Evolutionary conservation across 2,888 invertebrate species (phyloP).

Genomic region (Leptinotarsa haldemani): DNA sequence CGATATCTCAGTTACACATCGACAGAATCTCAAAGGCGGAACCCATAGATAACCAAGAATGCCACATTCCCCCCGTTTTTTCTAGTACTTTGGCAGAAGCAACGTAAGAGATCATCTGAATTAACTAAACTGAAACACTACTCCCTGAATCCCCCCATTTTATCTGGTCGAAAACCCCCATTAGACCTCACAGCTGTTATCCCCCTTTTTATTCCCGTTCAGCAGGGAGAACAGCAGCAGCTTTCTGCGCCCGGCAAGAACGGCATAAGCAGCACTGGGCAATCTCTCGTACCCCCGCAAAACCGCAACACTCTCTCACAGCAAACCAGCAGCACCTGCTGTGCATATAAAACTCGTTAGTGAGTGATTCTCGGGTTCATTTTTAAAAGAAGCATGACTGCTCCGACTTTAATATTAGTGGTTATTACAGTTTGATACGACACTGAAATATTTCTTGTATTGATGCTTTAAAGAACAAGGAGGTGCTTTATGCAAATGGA

Average conservation of each 20-base stretch:
- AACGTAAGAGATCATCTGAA: too few species aligned
- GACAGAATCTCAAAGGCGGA: too few species aligned
- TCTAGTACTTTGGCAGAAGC: too few species aligned
- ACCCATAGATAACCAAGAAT: too few species aligned
- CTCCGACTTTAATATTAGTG: not conserved
- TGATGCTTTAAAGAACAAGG: not conserved
- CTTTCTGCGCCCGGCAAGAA: conserved; percentile 18
- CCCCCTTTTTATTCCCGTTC: not conserved
- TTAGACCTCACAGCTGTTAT: not conserved
- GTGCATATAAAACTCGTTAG: conserved; percentile 26
- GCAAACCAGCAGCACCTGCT: conserved; percentile 25
- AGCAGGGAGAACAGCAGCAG: not conserved
- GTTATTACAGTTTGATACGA: not conserved
- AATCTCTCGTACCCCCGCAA: conserved; percentile 20
- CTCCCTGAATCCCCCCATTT: not conserved
- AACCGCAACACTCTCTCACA: conserved; percentile 24
- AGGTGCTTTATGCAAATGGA: not conserved
- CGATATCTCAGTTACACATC: too few species aligned
- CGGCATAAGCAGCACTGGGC: conserved; percentile 10
- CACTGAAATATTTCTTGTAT: not conserved
- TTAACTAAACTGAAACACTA: not conserved
- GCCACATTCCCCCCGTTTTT: too few species aligned
- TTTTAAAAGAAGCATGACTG: not conserved
- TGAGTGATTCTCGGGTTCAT: not conserved
- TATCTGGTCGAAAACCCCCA: not conserved